Conservation (phyloP, 2,113 vertebrate species). For the Chloropsis cyanopogon region DNA sequence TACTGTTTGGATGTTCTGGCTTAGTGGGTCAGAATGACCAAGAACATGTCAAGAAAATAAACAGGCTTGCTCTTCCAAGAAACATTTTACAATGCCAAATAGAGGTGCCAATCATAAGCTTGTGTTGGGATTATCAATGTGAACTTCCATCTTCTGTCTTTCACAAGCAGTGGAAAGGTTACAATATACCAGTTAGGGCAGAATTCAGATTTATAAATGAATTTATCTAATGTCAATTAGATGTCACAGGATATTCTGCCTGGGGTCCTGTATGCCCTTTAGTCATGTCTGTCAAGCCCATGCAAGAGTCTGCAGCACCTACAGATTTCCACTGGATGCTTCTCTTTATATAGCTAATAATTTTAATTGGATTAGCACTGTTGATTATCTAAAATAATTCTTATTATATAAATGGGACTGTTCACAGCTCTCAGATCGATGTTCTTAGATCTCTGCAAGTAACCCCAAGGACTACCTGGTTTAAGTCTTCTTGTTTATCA, state of each 20-base stretch:
- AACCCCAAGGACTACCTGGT: background rate
- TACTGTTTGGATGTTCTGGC: background rate
- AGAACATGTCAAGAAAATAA: background rate
- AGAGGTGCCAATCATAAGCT: background rate
- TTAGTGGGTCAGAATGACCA: background rate
- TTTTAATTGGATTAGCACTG: background rate
- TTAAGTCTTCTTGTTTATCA: background rate
- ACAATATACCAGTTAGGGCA: background rate
- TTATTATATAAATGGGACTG: background rate
- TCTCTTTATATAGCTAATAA: background rate
- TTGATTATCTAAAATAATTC: background rate
- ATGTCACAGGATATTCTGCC: background rate
- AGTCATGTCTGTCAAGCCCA: background rate
- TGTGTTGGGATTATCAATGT: background rate
- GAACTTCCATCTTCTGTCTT: background rate
- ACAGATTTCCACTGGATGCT: background rate
- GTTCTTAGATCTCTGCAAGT: background rate
- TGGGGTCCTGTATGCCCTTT: background rate
- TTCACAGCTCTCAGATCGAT: background rate
- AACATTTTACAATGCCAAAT: background rate
- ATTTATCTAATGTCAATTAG: background rate
- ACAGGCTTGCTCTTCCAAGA: fast-evolving
- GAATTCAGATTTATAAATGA: background rate
- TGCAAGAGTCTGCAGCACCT: background rate
- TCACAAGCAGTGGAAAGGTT: background rate